Conservation (phyloP, 2,113 vertebrate species). For the Anoura caudifer region DNA sequence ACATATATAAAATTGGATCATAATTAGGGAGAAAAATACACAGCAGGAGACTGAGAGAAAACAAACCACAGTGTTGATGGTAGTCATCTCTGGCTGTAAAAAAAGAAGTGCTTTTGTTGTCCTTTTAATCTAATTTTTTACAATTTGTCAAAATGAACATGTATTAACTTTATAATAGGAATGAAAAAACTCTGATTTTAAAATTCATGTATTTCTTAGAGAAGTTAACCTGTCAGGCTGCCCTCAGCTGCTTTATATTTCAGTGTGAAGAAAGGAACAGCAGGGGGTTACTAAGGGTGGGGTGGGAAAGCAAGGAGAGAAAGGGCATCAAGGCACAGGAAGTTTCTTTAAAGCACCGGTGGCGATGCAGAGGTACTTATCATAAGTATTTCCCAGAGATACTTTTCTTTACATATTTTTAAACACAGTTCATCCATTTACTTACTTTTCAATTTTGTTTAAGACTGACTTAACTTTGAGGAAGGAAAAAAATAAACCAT, state of each 20-base stretch:
- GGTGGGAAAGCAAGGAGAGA: rapidly evolving
- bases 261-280: neutral
- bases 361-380: neutral
- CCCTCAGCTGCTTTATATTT: neutral
- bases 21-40: neutral
- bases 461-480: neutral
- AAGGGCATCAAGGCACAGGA: neutral
- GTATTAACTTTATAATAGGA: neutral
- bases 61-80: neutral
- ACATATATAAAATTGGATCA: neutral
- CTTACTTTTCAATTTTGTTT: neutral
- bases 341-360: neutral
- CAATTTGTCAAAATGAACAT: neutral
- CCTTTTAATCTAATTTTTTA: neutral
- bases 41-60: neutral
- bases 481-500: neutral
- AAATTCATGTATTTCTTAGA: neutral
- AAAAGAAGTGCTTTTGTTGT: neutral
- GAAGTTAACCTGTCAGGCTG: neutral
- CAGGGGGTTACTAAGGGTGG: neutral
- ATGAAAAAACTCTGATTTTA: neutral
- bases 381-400: neutral
- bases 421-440: neutral
- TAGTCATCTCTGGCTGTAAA: neutral
- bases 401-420: neutral